Evolutionary conservation across 1,140 invertebrate species (phyloP).

Genomic region (Drosophila subpulchrella): DNA sequence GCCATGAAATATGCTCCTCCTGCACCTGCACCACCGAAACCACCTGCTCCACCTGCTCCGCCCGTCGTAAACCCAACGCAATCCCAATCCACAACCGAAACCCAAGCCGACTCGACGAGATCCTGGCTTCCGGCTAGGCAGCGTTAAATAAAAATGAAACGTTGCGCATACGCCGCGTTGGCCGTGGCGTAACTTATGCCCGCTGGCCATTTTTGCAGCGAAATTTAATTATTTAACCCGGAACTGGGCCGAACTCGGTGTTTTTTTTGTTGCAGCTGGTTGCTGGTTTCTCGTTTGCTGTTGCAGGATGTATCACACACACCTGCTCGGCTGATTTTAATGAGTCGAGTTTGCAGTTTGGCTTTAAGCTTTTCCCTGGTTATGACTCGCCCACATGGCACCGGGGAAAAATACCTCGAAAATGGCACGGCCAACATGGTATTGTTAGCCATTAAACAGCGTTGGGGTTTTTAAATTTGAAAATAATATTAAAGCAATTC

Average conservation of each 20-base stretch:
- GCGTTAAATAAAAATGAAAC: conserved; percentile 81
- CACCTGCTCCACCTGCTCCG: conserved; percentile 3
- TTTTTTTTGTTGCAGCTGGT: conserved; percentile 26
- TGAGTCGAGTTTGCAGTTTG: conserved; percentile 63
- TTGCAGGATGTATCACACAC: conserved; percentile 77
- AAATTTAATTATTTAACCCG: conserved; percentile 83
- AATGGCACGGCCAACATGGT: not conserved
- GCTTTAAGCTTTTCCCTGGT: conserved; percentile 60
- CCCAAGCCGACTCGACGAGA: conserved; percentile 48
- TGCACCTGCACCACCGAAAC: conserved; percentile 40
- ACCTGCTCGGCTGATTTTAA: conserved; percentile 75
- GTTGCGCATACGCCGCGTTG: conserved; percentile 73
- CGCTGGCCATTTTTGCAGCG: conserved; percentile 75
- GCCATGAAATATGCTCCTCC: conserved; percentile 75
- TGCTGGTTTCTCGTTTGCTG: conserved; percentile 32
- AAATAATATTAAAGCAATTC: too few relatives aligned
- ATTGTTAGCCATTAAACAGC: not conserved
- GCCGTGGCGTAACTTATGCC: conserved; percentile 77
- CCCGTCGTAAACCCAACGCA: not conserved
- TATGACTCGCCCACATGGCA: conserved; percentile 1
- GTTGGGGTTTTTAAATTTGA: too few relatives aligned
- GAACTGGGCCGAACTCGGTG: conserved; percentile 66
- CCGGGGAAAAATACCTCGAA: conserved; percentile 5
- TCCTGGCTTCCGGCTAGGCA: conserved; percentile 74
- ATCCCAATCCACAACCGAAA: conserved; percentile 16